These are phyloP conservation scores for Linnaemya tessellans DNA, from an alignment of 2,888 invertebrate species.

Conservation along the genomic window DNA sequence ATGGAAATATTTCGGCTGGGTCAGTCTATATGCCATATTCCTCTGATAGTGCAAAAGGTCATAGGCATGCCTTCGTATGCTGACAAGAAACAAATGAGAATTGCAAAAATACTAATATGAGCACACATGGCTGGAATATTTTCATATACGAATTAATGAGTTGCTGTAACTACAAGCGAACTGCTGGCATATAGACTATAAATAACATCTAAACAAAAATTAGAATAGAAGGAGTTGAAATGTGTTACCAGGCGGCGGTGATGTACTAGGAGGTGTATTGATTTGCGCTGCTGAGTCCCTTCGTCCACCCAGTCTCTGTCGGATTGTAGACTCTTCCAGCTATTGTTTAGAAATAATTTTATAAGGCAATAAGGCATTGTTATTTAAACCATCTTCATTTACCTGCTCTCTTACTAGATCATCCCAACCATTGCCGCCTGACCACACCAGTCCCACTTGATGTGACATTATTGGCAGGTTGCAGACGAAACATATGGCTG, in stretches of 20 bases:
- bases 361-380: background rate
- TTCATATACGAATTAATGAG: too few relatives aligned
- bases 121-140: too few relatives aligned
- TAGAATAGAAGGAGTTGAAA: background rate
- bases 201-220: background rate
- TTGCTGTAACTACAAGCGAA: too few relatives aligned
- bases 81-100: too few relatives aligned
- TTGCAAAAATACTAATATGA: too few relatives aligned
- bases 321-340: constrained; percentile 91
- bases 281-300: constrained; percentile 96
- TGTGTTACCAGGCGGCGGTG: constrained; percentile 84
- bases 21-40: too few relatives aligned
- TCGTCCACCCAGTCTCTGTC: constrained; percentile 92
- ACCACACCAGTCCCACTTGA: constrained; percentile 97
- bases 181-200: constrained; percentile 32
- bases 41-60: too few relatives aligned
- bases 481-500: constrained; percentile 97
- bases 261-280: constrained; percentile 92
- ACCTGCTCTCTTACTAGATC: constrained; percentile 93
- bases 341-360: constrained; percentile 54
- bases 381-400: constrained; percentile 25
- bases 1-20: background rate
- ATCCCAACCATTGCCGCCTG: constrained; percentile 97
- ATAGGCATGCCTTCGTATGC: too few relatives aligned
- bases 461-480: constrained; percentile 97